Conservation (phyloP, 1,140 invertebrate species). For the Arctopsyche grandis region DNA sequence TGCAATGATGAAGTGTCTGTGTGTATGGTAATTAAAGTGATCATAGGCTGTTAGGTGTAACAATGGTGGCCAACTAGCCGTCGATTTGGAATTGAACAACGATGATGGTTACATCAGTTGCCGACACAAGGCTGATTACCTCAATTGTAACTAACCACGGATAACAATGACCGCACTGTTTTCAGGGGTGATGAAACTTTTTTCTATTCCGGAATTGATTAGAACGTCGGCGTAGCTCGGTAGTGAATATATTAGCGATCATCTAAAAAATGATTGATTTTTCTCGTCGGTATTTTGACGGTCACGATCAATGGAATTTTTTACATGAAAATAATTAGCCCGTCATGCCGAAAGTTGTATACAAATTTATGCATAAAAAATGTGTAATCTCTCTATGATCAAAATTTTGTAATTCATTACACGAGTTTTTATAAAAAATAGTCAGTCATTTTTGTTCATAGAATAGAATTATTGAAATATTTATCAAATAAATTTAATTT, state of each 20-base stretch:
- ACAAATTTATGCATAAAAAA: too few relatives aligned
- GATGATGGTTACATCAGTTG: conserved; percentile 22
- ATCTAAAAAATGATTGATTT: not conserved
- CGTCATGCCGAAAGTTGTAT: too few relatives aligned
- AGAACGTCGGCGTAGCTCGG: not conserved
- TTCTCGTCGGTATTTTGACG: not conserved
- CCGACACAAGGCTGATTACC: conserved; percentile 32
- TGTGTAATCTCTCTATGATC: too few relatives aligned
- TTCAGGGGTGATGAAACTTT: not conserved
- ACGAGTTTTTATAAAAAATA: too few relatives aligned
- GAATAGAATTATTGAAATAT: too few relatives aligned
- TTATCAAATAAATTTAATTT: too few relatives aligned
- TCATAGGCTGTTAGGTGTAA: not conserved
- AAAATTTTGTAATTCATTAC: too few relatives aligned
- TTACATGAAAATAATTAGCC: too few relatives aligned
- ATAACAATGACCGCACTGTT: conserved; percentile 1
- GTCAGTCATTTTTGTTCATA: too few relatives aligned
- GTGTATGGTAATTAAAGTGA: not conserved
- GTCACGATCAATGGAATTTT: too few relatives aligned
- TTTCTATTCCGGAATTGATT: not conserved
- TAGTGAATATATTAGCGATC: not conserved
- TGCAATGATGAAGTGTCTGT: not conserved
- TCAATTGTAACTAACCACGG: conserved; percentile 32
- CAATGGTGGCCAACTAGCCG: not conserved
- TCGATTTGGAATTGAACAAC: not conserved